Evolutionary conservation across 2,113 vertebrate species (phyloP), one percentile per base, ranked within the genome.

Genomic region (Callipepla squamata): DNA sequence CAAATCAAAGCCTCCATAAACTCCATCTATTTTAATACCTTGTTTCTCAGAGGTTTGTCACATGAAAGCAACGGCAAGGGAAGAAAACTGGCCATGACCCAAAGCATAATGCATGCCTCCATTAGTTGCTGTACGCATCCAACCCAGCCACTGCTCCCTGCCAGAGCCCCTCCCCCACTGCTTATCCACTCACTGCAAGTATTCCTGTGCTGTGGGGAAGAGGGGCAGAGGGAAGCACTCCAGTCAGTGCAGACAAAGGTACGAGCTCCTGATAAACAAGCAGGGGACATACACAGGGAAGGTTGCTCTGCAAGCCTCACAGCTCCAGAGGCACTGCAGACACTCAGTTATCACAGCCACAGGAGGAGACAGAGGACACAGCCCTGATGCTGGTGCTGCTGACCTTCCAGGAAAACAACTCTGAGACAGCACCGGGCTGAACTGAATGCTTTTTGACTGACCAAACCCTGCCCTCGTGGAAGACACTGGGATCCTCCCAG

Each of bases 111-210:
- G 38, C 55, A 76, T 74, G 51, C 45, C 66, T 85, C 36, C 48
- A 8, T 23, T 2, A 13, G 0, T 30, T 40, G 47, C 51, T 48
- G 20, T 1, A 42, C 0, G 5, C 83, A 48, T 40, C 34, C 44
- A 21, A 9, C 45, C 77, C 84, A 38, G 3, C 38, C 68, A 20
- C 51, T 70, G 58, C 23, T 73, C 67, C 28, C 53, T 77, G 58
- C 59, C 72, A 90, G 42, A 92, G 65, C 55, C 78, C 42, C 67
- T 79, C 65, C 84, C 28, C 15, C 65, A 81, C 70, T 47, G 36
- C n/a, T 61, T 18, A 70, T 73, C 79, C 61, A 30, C 30, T 36
- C 2, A 19, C 44, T 9, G 13, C 38, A 69, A 58, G 11, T 13
- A 34, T 55, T 53, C 30, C 23, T 30, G 58, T 63, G 47, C 61